Conservation (phyloP, 2,113 vertebrate genomes). For the Ancistrus triradiatus region DNA sequence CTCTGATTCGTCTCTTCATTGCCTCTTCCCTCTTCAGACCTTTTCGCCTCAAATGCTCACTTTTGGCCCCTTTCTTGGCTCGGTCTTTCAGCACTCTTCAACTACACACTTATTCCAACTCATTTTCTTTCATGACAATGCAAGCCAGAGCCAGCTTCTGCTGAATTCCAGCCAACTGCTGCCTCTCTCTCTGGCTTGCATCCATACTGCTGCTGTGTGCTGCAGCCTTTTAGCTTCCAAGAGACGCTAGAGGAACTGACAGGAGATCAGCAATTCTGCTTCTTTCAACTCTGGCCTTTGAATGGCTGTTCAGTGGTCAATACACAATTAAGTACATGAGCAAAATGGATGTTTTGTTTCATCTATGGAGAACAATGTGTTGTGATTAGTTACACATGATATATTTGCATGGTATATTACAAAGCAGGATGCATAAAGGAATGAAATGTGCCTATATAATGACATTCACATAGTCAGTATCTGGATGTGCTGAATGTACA, state of each 20-base stretch:
- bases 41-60: neutral
- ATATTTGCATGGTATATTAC: too few relatives aligned
- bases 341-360: neutral
- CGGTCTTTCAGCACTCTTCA: too few relatives aligned
- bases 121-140: constrained; percentile 23
- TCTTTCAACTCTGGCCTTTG: constrained; percentile 13
- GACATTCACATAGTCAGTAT: too few relatives aligned
- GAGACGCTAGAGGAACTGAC: neutral
- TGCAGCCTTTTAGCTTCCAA: neutral
- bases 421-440: too few relatives aligned
- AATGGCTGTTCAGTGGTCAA: neutral
- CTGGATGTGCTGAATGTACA: too few relatives aligned
- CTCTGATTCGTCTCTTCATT: too few relatives aligned
- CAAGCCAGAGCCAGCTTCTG: constrained; percentile 5
- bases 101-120: constrained; percentile 1
- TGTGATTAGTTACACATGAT: too few relatives aligned
- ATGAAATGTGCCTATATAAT: too few relatives aligned
- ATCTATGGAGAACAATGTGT: neutral
- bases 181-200: constrained; percentile 1
- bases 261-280: constrained; percentile 12
- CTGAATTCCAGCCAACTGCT: constrained; percentile 15
- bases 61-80: neutral
- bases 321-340: neutral
- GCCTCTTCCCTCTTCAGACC: too few relatives aligned
- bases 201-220: neutral